Evolutionary conservation across 2,113 vertebrate genomes (phyloP).

Genomic region (Gambusia affinis): DNA sequence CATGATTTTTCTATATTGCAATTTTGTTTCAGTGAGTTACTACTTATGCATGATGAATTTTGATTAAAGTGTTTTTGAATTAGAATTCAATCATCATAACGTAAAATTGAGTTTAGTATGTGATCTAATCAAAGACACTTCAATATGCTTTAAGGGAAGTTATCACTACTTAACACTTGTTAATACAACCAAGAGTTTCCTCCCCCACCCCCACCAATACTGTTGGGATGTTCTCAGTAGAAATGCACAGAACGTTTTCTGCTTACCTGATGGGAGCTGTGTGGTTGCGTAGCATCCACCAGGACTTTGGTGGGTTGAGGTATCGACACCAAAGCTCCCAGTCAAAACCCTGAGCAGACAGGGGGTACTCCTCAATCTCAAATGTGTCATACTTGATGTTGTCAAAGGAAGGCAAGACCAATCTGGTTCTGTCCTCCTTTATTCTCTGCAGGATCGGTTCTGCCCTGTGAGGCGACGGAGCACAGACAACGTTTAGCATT

Average conservation of each 20-base stretch:
- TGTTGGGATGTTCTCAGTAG: background rate
- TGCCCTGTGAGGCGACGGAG: constrained; percentile 80
- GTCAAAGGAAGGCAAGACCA: constrained; percentile 96
- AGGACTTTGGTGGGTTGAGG: constrained; percentile 93
- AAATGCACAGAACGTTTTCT: background rate
- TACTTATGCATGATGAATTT: constrained; percentile 11
- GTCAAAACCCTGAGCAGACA: constrained; percentile 96
- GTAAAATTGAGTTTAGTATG: constrained; percentile 34
- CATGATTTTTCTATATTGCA: background rate
- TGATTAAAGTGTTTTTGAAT: background rate
- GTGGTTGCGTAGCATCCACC: constrained; percentile 92
- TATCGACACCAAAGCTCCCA: constrained; percentile 98
- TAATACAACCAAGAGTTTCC: background rate
- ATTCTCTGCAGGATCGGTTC: constrained; percentile 94
- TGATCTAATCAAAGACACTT: constrained; percentile 36
- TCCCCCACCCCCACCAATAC: background rate
- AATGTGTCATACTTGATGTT: constrained; percentile 98
- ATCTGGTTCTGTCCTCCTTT: constrained; percentile 91
- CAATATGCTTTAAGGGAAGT: constrained; percentile 21
- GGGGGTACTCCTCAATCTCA: constrained; percentile 93
- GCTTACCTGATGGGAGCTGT: constrained; percentile 92
- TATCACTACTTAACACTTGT: constrained; percentile 4
- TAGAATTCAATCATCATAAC: constrained; percentile 23
- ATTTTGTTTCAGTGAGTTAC: background rate
- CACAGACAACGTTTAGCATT: background rate